Evolutionary conservation across 2,797 vertebrate genomes (phyloP), one percentile per base, ranked within the genome.

Genomic region (Spinus olivaceus): DNA sequence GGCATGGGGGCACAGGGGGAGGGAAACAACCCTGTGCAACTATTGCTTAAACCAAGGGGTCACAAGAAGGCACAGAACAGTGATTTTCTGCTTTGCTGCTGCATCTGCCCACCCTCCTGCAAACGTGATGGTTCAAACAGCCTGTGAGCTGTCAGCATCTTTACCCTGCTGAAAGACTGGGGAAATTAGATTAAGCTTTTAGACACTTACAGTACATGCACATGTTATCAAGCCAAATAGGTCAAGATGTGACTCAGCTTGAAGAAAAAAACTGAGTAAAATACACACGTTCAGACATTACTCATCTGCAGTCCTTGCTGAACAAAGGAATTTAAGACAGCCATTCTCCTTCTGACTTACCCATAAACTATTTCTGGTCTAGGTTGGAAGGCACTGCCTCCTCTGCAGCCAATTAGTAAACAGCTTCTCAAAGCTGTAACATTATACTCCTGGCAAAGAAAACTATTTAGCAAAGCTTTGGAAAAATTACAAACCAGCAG

Each of bases 191-290:
- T 92, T 59, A 86, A 77, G 37, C 72, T 95, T 88, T 85, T 73
- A 93, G 81, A 81, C 66, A 33, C 56, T 85, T 72, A 27, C 1
- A 95, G 70, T 72, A 92, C 72, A 86, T 94, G 51, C 33, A 84
- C 69, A 64, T 14, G 59, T 85, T 96, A 91, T 94, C 94, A 96
- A 92, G 86, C 86, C 90, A 96, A 97, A 93, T 73, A 86, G 96
- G 88, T 94, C 94, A 97, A 82, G 81, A 93, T 59, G 42, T 95
- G 95, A 97, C 54, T 94, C 91, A 97, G 83, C 72, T 61, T 86
- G n/a, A 59, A 80, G 37, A 11, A 56, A 90, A 56, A 59, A 88
- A 64, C 20, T 51, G n/a, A 33, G 41, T 41, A 79, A 92, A 95
- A 94, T 37, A 67, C 69, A 91, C 51, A 57, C 11, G 42, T 79